Percentiles rank a stretch among this genome's conserved stretches.
phyloP scores from a whole-genome alignment of 2,888 invertebrate species.

The Corbicula japonica region DNA sequence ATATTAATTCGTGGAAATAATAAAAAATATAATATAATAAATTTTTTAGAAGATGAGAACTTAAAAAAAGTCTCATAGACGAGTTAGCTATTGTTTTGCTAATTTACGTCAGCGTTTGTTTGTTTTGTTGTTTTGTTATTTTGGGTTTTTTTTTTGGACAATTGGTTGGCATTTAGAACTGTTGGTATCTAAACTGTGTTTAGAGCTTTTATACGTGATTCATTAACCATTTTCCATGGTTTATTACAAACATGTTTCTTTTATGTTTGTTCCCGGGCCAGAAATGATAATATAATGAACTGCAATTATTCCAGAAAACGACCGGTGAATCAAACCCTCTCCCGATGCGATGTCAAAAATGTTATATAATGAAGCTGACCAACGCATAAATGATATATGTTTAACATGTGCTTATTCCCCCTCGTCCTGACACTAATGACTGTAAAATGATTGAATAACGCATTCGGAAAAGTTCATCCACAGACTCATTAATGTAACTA shows the following conservation, averaged over 20 bases:
- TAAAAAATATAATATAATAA: too few relatives aligned
- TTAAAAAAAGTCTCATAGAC: too few relatives aligned
- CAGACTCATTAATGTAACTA: slow-evolving; percentile 38
- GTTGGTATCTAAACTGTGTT: too few relatives aligned
- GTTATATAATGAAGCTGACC: slow-evolving; percentile 40
- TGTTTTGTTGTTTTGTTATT: too few relatives aligned
- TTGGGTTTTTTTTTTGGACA: too few relatives aligned
- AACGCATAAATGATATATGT: slow-evolving; percentile 43
- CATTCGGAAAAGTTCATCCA: slow-evolving; percentile 45
- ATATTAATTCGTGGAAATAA: too few relatives aligned
- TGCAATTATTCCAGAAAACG: slow-evolving; percentile 20
- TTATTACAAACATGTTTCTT: slow-evolving; percentile 17
- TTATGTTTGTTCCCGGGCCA: slow-evolving; percentile 2
- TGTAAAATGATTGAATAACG: slow-evolving; percentile 42
- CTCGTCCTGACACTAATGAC: slow-evolving; percentile 48
- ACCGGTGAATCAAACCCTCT: slow-evolving; percentile 25
- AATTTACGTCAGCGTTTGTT: too few relatives aligned
- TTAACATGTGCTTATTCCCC: slow-evolving; percentile 35
- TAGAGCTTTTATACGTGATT: too few relatives aligned
- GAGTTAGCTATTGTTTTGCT: too few relatives aligned
- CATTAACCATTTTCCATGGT: too few relatives aligned
- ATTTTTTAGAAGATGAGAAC: too few relatives aligned
- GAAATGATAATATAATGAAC: neutral
- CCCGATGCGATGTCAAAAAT: slow-evolving; percentile 18
- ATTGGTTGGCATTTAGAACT: too few relatives aligned